phyloP scores from a whole-genome alignment of 2,113 vertebrate genomes.

The Thamnaconus septentrionalis region DNA sequence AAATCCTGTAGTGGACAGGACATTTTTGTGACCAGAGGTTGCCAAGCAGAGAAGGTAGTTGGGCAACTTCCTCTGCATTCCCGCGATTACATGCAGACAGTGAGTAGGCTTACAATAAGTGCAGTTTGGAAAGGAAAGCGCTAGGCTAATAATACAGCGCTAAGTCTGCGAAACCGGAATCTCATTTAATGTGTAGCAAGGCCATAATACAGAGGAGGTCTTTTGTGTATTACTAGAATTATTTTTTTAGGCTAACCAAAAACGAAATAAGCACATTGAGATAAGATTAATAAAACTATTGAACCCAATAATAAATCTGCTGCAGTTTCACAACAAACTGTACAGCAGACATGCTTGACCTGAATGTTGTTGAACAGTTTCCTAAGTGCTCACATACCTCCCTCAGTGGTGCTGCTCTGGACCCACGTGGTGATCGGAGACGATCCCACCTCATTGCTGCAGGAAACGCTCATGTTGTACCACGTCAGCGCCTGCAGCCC shows the following conservation, averaged over 20 bases:
- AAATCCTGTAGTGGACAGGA: slow-evolving; percentile 37
- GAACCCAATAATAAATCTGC: too few relatives aligned
- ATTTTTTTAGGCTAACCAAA: too few relatives aligned
- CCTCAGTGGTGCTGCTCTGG: slow-evolving; percentile 86
- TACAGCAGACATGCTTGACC: background rate
- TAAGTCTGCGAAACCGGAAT: slow-evolving; percentile 13
- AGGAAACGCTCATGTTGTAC: slow-evolving; percentile 87
- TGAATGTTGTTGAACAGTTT: too few relatives aligned
- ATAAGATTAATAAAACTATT: too few relatives aligned
- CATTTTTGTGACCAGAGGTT: slow-evolving; percentile 5
- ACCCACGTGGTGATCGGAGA: slow-evolving; percentile 79
- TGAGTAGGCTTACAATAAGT: slow-evolving; percentile 10
- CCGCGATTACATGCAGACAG: background rate
- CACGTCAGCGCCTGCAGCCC: slow-evolving; percentile 82
- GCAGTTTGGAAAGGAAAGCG: background rate
- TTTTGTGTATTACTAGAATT: too few relatives aligned
- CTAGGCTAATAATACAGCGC: slow-evolving; percentile 33
- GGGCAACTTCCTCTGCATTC: slow-evolving; percentile 21
- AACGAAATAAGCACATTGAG: too few relatives aligned
- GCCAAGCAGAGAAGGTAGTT: background rate
- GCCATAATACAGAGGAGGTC: too few relatives aligned
- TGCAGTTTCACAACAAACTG: background rate
- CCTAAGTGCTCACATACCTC: slow-evolving; percentile 75
- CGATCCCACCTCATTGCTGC: slow-evolving; percentile 87
- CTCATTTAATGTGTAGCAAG: too few relatives aligned